Conservation (phyloP, 2,888 invertebrate genomes). For the Deroplatys truncata region DNA sequence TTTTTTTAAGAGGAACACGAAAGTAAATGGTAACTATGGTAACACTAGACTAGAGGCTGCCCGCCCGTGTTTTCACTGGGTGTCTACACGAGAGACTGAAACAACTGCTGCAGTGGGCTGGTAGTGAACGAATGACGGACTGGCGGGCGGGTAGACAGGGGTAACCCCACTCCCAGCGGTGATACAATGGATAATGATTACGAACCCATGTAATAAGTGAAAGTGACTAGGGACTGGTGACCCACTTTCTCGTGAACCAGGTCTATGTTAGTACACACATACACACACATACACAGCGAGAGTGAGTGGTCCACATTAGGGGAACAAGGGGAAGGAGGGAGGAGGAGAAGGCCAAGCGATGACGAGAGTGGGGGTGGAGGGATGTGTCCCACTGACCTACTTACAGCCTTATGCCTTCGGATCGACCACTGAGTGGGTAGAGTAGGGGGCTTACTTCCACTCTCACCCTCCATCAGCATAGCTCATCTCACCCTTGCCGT, state of each 20-base stretch:
- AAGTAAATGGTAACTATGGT: not conserved
- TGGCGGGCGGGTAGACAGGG: constrained; percentile 52
- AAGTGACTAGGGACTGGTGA: constrained; percentile 68
- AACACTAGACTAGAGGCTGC: not conserved
- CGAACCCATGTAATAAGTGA: constrained; percentile 80
- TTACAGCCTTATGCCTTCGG: constrained; percentile 43
- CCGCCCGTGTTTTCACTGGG: not conserved
- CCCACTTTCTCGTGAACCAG: constrained; percentile 90
- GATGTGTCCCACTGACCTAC: constrained; percentile 76
- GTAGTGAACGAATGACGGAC: constrained; percentile 29
- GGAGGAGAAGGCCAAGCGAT: constrained; percentile 29
- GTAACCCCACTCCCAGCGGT: constrained; percentile 43
- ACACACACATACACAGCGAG: constrained; percentile 37
- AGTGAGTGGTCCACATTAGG: constrained; percentile 29
- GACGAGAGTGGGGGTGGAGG: constrained; percentile 49
- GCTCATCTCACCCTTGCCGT: not conserved
- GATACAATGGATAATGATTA: constrained; percentile 68
- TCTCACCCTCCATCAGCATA: not conserved
- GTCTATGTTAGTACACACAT: constrained; percentile 74
- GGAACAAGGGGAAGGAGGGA: constrained; percentile 48
- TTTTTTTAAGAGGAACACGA: not conserved
- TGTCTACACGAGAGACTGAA: not conserved
- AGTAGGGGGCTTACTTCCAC: not conserved
- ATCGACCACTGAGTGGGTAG: not conserved
- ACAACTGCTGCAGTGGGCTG: not conserved